Conservation (phyloP, 2,113 vertebrate species). For the Phasianus colchicus region DNA sequence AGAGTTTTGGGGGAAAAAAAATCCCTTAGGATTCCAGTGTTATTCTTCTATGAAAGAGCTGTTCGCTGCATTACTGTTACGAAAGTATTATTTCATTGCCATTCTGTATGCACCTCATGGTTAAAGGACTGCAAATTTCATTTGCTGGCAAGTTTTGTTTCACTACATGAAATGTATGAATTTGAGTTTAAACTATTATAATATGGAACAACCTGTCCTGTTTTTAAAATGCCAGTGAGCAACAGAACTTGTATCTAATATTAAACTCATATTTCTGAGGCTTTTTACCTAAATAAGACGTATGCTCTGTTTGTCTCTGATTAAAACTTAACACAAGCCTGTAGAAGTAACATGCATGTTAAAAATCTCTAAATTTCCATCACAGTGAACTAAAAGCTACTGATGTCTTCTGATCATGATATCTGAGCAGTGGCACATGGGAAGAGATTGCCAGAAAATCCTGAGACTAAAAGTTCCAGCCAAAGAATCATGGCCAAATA, state of each 20-base stretch:
- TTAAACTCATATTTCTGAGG: not conserved
- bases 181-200: not conserved
- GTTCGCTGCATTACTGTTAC: not conserved
- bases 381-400: not conserved
- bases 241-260: not conserved
- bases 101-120: not conserved
- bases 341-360: not conserved
- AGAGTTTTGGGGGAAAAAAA: not conserved
- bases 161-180: not conserved
- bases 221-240: not conserved
- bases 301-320: not conserved
- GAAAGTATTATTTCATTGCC: not conserved
- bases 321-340: not conserved
- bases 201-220: not conserved
- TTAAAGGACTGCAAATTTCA: not conserved
- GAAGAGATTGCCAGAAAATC: not conserved
- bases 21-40: not conserved
- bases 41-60: not conserved
- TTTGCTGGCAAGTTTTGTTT: conserved; percentile 16
- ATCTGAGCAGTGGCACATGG: not conserved
- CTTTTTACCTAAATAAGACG: not conserved
- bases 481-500: not conserved
- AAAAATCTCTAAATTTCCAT: not conserved
- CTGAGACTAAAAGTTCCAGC: not conserved
- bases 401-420: not conserved